Conservation (phyloP, 2,113 vertebrate species). For the Emberiza fucata region DNA sequence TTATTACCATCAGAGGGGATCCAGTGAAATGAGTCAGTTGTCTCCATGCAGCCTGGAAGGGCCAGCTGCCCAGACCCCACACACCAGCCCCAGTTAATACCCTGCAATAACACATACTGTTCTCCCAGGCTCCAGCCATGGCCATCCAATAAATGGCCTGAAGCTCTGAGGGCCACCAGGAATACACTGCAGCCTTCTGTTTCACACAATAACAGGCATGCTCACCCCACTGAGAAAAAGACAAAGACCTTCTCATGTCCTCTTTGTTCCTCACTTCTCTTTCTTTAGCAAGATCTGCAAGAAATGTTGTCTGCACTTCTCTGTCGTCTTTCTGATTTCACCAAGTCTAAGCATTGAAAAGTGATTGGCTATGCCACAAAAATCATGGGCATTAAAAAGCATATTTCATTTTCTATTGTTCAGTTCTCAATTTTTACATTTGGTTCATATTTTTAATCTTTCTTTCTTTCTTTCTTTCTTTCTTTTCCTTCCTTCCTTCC, state of each 20-base stretch:
- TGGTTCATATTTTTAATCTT: not conserved
- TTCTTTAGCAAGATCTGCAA: slow-evolving; percentile 4
- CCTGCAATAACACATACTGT: not conserved
- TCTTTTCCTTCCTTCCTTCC: no score
- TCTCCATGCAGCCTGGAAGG: not conserved
- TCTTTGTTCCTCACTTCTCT: not conserved
- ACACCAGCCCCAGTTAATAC: not conserved
- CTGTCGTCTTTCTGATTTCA: not conserved
- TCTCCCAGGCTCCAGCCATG: not conserved
- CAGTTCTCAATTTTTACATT: not conserved
- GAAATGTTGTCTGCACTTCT: not conserved
- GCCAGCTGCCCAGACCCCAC: slow-evolving; percentile 10
- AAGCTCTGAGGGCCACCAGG: slow-evolving; percentile 41
- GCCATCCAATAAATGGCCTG: not conserved
- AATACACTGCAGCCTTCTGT: slow-evolving; percentile 52
- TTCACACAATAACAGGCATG: slow-evolving; percentile 15
- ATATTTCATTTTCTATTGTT: slow-evolving; percentile 9
- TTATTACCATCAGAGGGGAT: not conserved
- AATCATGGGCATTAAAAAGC: not conserved
- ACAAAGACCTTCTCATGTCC: slow-evolving; percentile 44
- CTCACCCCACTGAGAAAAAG: slow-evolving; percentile 33
- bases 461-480: no score
- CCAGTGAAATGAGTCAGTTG: not conserved
- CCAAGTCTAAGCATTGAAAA: not conserved
- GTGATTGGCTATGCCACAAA: not conserved